These are phyloP conservation scores for Mormyrus lacerda DNA, from an alignment of 2,113 vertebrate genomes.

Conservation along the genomic window DNA sequence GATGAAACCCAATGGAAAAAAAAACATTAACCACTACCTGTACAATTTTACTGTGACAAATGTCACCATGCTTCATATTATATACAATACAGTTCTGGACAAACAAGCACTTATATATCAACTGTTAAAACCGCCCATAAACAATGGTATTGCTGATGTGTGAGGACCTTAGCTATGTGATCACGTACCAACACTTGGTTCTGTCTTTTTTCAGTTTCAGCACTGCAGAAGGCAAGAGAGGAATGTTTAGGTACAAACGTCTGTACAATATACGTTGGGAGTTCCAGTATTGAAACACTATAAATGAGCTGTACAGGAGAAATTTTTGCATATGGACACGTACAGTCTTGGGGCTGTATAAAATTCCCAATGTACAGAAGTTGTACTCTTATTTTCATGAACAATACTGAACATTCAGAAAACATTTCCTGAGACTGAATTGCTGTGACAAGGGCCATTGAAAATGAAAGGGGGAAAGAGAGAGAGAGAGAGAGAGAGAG, in stretches of 20 bases:
- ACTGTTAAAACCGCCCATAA: slow-evolving; percentile 73
- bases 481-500: slow-evolving; percentile 42
- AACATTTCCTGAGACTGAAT: slow-evolving; percentile 98
- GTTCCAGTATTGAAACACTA: slow-evolving; percentile 82
- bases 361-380: slow-evolving; percentile 83
- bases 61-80: slow-evolving; percentile 72
- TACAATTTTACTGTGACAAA: slow-evolving; percentile 59
- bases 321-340: slow-evolving; percentile 93
- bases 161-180: slow-evolving; percentile 57
- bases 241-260: slow-evolving; percentile 87
- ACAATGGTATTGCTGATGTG: slow-evolving; percentile 82
- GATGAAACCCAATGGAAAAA: slow-evolving; percentile 41
- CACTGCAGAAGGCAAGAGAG: slow-evolving; percentile 81
- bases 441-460: slow-evolving; percentile 89
- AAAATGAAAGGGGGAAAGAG: slow-evolving; percentile 50
- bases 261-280: slow-evolving; percentile 73
- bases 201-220: slow-evolving; percentile 57
- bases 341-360: slow-evolving; percentile 81
- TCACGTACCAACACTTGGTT: slow-evolving; percentile 61
- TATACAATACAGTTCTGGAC: slow-evolving; percentile 58
- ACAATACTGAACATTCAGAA: slow-evolving; percentile 96
- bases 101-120: slow-evolving; percentile 70
- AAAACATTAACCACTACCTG: slow-evolving; percentile 54
- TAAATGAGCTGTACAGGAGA: slow-evolving; percentile 79
- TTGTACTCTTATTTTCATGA: slow-evolving; percentile 80